Base-by-base conservation (phyloP, 2,888 invertebrate genomes). In the Trypoxylon attenuatum region DNA sequence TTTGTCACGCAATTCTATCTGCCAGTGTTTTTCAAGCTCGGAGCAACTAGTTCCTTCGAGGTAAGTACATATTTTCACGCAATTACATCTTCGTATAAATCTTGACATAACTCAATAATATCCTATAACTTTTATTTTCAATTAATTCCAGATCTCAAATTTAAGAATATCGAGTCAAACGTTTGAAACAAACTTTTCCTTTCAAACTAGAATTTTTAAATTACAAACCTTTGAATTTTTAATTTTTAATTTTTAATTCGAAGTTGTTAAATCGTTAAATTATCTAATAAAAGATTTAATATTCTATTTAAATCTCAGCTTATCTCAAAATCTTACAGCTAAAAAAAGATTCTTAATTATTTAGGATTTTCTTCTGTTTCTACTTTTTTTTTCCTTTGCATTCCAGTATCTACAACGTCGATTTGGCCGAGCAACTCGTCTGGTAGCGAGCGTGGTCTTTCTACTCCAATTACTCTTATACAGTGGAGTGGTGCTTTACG, bases 401-500 rank as follows among this genome's bases (percentile, higher is more conserved):
- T 89, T 89, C 67, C 88, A 94, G 92, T 98, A 98, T 87, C 89
- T 98, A 80, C 94, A 97, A 83, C 88, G 90, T 78, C 89, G 98
- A 67, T 98, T 97, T 84, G 95, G 96, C 0, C 91, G 90, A 62
- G 88, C 88, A 1, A 91, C 96, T 18, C 89, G 96, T 76, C 85
- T 94, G 69, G 88, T 92, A n/a, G 96, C 95, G 0, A 96, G 96
- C 0, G 73, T 94, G 42, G 93, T 94, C 0, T 98, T 96, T 83
- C 92, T 94, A 8, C 80, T 95, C 38, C 97, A 98, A 89, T 96
- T 96, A 94, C 90, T 96, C 71, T 88, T 96, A 21, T 95, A 95
- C 80, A 95, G 94, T 90, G 94, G 96, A 0, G 94, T 98, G 73
- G 97, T 96, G 15, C 87, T 98, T 5, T 98, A 95, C 87, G 97